Conservation (phyloP, 1,140 invertebrate species). For the Ctenoplectra terminalis region DNA sequence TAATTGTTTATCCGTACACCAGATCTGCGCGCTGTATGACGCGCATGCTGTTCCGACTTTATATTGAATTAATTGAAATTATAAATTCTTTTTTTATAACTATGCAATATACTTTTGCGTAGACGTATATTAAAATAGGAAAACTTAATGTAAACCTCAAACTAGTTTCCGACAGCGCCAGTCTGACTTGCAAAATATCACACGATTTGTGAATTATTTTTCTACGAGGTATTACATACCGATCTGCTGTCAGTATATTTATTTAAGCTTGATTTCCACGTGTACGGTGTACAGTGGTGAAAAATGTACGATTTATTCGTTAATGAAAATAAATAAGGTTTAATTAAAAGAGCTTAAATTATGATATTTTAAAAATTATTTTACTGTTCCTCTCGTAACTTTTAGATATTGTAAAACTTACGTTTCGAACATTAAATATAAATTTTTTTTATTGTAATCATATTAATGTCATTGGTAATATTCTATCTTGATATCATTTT, state of each 20-base stretch:
- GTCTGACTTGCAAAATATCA: not conserved
- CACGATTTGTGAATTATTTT: not conserved
- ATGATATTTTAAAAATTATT: not conserved
- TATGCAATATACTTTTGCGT: not conserved
- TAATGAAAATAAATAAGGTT: conserved; percentile 13
- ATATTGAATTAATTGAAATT: conserved; percentile 22
- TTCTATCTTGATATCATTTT: too few relatives aligned
- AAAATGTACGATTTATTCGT: not conserved
- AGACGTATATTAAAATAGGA: not conserved
- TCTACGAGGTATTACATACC: not conserved
- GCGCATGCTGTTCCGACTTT: conserved; percentile 47
- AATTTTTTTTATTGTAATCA: not conserved
- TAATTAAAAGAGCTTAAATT: not conserved
- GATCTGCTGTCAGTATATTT: not conserved
- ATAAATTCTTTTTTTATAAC: not conserved
- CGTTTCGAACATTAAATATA: not conserved
- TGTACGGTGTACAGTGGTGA: not conserved
- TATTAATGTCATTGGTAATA: not conserved
- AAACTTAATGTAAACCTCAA: not conserved
- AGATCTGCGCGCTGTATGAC: conserved; percentile 26
- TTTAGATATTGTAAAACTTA: not conserved
- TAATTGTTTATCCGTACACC: conserved; percentile 58
- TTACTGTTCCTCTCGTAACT: not conserved
- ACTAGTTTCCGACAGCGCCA: not conserved
- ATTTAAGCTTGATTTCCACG: conserved; percentile 33